These are phyloP conservation scores for Scaeva pyrastri DNA, from an alignment of 2,888 invertebrate genomes.

Conservation along the genomic window DNA sequence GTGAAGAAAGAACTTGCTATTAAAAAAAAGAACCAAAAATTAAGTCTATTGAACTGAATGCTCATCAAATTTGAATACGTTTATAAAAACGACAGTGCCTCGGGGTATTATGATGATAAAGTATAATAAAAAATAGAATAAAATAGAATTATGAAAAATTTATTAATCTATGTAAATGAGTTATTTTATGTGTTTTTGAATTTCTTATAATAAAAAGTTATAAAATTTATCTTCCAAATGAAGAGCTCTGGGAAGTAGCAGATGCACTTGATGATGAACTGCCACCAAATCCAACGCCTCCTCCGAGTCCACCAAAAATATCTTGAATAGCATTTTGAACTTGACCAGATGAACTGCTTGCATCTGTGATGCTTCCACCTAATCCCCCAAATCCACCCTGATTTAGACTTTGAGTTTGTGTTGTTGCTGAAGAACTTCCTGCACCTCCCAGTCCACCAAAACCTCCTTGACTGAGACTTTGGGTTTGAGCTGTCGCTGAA, in stretches of 20 bases:
- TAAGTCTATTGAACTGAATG: neutral
- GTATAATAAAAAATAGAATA: neutral
- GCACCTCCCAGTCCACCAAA: conserved; percentile 30
- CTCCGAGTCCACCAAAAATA: conserved; percentile 44
- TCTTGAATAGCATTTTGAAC: conserved; percentile 28
- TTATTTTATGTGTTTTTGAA: neutral
- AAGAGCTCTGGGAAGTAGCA: conserved; percentile 45
- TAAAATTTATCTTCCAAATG: conserved; percentile 37
- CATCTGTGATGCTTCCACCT: conserved; percentile 5
- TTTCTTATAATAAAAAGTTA: neutral
- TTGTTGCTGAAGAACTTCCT: neutral
- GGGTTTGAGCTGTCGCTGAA: conserved; percentile 17
- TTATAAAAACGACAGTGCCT: neutral
- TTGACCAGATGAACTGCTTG: conserved; percentile 14
- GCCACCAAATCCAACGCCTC: conserved; percentile 33
- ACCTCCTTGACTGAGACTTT: conserved; percentile 25
- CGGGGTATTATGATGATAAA: neutral
- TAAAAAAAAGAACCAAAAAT: neutral
- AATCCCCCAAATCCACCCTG: conserved; percentile 46
- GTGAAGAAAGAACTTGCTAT: neutral
- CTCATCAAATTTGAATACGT: neutral
- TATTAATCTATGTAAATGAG: neutral
- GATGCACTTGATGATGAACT: conserved; percentile 43
- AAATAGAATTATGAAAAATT: neutral
- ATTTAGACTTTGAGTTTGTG: neutral